Evolutionary conservation across 1,140 invertebrate species (phyloP), one percentile per base, ranked within the genome.

Genomic region (Drosophila sulfurigaster): DNA sequence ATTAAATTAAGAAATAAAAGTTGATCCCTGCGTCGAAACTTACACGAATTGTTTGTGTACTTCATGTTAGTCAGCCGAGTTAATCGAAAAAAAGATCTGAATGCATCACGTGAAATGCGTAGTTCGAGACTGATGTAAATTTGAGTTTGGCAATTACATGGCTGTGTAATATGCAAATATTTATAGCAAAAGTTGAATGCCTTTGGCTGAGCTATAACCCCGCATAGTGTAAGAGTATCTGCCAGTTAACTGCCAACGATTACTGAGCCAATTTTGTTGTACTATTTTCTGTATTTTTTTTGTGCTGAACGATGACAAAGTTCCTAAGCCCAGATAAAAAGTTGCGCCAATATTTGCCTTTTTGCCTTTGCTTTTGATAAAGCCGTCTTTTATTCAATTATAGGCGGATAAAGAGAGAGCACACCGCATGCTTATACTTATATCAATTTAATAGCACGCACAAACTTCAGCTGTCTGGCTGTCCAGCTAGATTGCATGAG

Each of bases 361-460:
- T 81, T 71, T 81, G 68, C 69, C 62, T 57, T 71, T 57, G 59
- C 60, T 69, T 74, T 71, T 79, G 66, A 48, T 65, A 60, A 54
- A 64, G 59, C 75, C 82, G 82, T 78, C 65, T 81, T 85, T 86
- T 80, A 86, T 86, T 86, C 82, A 86, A 86, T 86, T 86, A 86
- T 86, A 73, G 78, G 75, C 82, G 82, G 82, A 86, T 86, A 81
- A 79, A 70, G 64, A 70, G 67, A 70, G 54, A 56, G 62, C 59
- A 49, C 41, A 66, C 60, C 63, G 59, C 76, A 82, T 48, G 30
- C 51, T 73, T 49, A 58, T 46, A 66, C 51, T 73, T 49, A 58
- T 46, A 72, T 60, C 60, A 72, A 62, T 62, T 56, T 65, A 60
- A 76, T 65, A 46, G 54, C 7, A 16, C 6, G 10, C 1, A 57